These are phyloP conservation scores for Cyprinodon brontotheroides DNA, from an alignment of 2,113 vertebrate genomes.

Conservation along the genomic window DNA sequence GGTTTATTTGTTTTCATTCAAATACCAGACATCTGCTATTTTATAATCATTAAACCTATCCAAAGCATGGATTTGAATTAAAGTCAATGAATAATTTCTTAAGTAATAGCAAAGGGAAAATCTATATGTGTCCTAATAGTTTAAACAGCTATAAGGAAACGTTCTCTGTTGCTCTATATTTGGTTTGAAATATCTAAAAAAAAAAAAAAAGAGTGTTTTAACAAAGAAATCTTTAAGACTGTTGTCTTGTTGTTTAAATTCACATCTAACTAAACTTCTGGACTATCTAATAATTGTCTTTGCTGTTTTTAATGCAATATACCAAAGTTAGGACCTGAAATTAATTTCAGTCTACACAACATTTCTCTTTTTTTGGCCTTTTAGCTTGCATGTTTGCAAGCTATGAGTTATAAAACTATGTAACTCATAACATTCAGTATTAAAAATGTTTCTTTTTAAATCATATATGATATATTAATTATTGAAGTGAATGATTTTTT, in stretches of 20 bases:
- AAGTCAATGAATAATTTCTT: neutral
- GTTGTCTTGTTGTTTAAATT: too few relatives aligned
- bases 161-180: neutral
- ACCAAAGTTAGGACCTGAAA: neutral
- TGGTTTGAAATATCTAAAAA: neutral
- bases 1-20: constrained; percentile 5
- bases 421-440: neutral
- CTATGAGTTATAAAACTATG: too few relatives aligned
- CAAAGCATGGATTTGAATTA: neutral
- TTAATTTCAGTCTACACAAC: too few relatives aligned
- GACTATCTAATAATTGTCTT: neutral
- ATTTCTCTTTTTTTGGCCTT: too few relatives aligned
- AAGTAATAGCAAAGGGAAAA: neutral
- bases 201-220: too few relatives aligned
- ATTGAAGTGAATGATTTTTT: too few relatives aligned
- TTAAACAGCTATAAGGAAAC: too few relatives aligned
- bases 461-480: neutral
- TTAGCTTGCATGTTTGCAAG: too few relatives aligned
- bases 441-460: neutral
- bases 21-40: neutral
- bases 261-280: too few relatives aligned
- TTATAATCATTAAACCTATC: neutral
- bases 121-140: neutral
- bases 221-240: too few relatives aligned
- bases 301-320: neutral